phyloP scores from a whole-genome alignment of 2,888 invertebrate genomes.

The Drosophila rellima region DNA sequence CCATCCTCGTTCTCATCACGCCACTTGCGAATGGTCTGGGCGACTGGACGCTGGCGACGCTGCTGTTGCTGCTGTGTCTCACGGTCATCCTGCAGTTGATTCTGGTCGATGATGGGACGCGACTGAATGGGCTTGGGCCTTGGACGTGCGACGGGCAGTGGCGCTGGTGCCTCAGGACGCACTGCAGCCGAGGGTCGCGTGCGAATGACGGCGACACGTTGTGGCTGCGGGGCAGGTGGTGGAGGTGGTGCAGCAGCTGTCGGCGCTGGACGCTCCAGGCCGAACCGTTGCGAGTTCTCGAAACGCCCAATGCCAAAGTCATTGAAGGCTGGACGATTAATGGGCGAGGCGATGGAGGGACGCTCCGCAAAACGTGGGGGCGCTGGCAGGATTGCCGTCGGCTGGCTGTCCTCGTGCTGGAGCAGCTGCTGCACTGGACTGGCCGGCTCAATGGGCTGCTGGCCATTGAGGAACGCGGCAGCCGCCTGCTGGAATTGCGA shows the following conservation, averaged over 20 bases:
- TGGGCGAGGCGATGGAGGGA: constrained; percentile 63
- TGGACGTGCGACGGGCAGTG: constrained; percentile 82
- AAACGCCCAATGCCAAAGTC: constrained; percentile 82
- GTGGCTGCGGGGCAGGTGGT: constrained; percentile 85
- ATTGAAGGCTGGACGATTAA: constrained; percentile 75
- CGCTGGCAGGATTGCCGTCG: constrained; percentile 67
- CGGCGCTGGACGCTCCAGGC: constrained; percentile 74
- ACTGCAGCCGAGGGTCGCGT: constrained; percentile 78
- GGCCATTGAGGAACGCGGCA: constrained; percentile 78
- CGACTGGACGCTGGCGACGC: constrained; percentile 89
- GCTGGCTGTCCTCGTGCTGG: constrained; percentile 71
- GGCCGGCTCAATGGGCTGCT: constrained; percentile 85
- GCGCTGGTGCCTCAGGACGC: constrained; percentile 82
- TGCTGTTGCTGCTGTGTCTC: constrained; percentile 71
- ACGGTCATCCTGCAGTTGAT: constrained; percentile 81
- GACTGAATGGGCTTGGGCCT: constrained; percentile 79
- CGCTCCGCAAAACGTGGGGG: constrained; percentile 83
- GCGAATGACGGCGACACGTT: constrained; percentile 86
- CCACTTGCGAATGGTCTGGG: constrained; percentile 90
- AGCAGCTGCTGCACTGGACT: constrained; percentile 81
- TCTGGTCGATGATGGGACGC: constrained; percentile 83
- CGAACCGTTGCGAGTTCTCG: constrained; percentile 79
- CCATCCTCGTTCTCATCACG: constrained; percentile 91
- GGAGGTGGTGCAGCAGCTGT: constrained; percentile 58
- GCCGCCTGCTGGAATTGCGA: constrained; percentile 81